Evolutionary conservation across 2,888 invertebrate genomes (phyloP).

Genomic region (Chloroclystis v-ata): DNA sequence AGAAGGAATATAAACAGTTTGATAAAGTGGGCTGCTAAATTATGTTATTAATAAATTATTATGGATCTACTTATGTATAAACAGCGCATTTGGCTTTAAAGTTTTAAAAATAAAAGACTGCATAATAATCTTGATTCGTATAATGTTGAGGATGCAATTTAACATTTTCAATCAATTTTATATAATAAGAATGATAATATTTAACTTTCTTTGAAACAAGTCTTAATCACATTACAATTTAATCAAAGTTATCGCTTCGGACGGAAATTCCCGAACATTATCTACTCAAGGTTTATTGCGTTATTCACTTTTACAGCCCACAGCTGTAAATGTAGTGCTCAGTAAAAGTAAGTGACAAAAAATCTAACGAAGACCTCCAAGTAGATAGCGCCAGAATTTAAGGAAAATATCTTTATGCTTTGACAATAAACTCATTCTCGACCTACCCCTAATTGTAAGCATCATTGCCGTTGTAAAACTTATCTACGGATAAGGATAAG

Average conservation of each 20-base stretch:
- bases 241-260: neutral
- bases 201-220: neutral
- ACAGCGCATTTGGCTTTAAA: too few species aligned
- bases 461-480: slow-evolving; percentile 47
- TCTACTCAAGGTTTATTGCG: slow-evolving; percentile 12
- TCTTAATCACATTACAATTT: neutral
- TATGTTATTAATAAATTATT: too few species aligned
- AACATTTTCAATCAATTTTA: too few species aligned
- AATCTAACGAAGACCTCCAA: slow-evolving; percentile 19
- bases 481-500: slow-evolving; percentile 44
- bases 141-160: too few species aligned
- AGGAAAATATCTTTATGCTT: slow-evolving; percentile 28
- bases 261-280: slow-evolving; percentile 9
- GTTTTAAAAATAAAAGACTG: too few species aligned
- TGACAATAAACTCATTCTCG: slow-evolving; percentile 42
- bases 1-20: too few species aligned
- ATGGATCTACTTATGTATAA: too few species aligned
- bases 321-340: slow-evolving; percentile 13
- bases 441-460: slow-evolving; percentile 53
- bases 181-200: too few species aligned
- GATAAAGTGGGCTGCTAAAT: too few species aligned
- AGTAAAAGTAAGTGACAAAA: slow-evolving; percentile 19
- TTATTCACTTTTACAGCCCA: slow-evolving; percentile 13
- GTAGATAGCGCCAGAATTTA: slow-evolving; percentile 24
- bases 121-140: too few species aligned